These are phyloP conservation scores for Zeugodacus cucurbitae DNA, from an alignment of 1,140 invertebrate genomes.

Conservation along the genomic window DNA sequence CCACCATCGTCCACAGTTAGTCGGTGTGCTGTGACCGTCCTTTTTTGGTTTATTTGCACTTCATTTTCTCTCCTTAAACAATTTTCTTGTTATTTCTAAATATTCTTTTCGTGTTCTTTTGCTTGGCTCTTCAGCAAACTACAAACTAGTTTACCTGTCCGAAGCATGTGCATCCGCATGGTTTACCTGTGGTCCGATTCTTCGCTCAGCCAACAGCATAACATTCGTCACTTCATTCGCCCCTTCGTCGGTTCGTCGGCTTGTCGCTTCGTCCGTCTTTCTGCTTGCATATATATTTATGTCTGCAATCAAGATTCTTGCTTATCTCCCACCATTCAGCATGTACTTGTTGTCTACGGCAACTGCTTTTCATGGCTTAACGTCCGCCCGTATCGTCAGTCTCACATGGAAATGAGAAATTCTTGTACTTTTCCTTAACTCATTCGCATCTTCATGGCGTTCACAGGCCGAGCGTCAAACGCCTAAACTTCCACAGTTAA, in stretches of 20 bases:
- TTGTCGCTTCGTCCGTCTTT: not conserved
- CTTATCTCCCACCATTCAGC: conserved; percentile 37
- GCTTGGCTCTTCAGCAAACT: not conserved
- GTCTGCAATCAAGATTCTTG: not conserved
- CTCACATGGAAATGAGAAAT: conserved; percentile 34
- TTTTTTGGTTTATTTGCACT: not conserved
- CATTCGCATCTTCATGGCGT: not conserved
- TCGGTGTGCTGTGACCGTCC: not conserved
- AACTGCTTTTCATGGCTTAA: conserved; percentile 13
- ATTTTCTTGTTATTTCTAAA: not conserved
- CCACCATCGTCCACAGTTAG: not conserved
- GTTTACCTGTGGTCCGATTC: not conserved
- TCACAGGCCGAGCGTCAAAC: not conserved
- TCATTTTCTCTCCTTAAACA: not conserved
- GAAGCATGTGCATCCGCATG: conserved; percentile 27
- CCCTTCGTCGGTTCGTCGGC: not conserved
- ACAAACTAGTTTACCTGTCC: conserved; percentile 36
- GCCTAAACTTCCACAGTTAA: not conserved
- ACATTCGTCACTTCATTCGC: not conserved
- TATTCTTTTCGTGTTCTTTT: not conserved
- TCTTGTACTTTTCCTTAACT: conserved; percentile 1
- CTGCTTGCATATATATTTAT: not conserved
- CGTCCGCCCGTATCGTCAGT: not conserved
- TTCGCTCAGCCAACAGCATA: not conserved
- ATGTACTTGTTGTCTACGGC: not conserved